Base-by-base conservation (phyloP, 2,797 vertebrate genomes). In the Chromis chromis region DNA sequence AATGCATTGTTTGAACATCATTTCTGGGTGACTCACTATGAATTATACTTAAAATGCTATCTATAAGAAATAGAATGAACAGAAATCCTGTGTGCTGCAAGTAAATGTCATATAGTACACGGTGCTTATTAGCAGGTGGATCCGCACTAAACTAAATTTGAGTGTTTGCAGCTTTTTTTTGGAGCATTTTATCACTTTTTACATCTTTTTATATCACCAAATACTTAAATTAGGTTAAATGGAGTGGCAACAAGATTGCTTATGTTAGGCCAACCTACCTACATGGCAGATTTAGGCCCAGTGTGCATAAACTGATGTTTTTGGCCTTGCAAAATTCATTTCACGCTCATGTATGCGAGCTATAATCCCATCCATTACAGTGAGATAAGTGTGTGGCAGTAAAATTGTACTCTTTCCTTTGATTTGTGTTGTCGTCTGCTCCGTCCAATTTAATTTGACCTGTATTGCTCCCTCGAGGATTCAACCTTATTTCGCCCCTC, bases 11-110 rank as follows among this genome's bases (percentile, higher is more conserved):
- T 65, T 67, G 7, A 66, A 63, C 50, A 63, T 36, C 22, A 60
- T 74, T 80, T 72, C 49, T 21, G 39, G 42, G 25, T 46, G 69
- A 10, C 58, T 59, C 22, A 55, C 22, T 7, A 4, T 49, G 54
- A n/a, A n/a, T n/a, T n/a, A n/a, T n/a, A n/a, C n/a, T 28, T 13
- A 6, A n/a, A n/a, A 46, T 19, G 44, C 33, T 36, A 12, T 36
- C 9, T 36, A 36, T 46, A 17, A 17, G 40, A 42, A 42, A 5
- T 42, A 13, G 40, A 42, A 42, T 16, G 40, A 42, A 17, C 40
- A 42, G 12, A 57, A 39, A 28, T 80, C 27, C 27, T 31, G 46
- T 36, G 12, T 27, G 27, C 36, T 31, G 17, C 49, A 16, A 59
- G 19, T n/a, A 46, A 46, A 46, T 17, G 2, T 8, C 17, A 46